Percentiles rank a stretch among this genome's conserved stretches.
phyloP scores from a whole-genome alignment of 2,113 vertebrate species.

The Ochotona princeps region DNA sequence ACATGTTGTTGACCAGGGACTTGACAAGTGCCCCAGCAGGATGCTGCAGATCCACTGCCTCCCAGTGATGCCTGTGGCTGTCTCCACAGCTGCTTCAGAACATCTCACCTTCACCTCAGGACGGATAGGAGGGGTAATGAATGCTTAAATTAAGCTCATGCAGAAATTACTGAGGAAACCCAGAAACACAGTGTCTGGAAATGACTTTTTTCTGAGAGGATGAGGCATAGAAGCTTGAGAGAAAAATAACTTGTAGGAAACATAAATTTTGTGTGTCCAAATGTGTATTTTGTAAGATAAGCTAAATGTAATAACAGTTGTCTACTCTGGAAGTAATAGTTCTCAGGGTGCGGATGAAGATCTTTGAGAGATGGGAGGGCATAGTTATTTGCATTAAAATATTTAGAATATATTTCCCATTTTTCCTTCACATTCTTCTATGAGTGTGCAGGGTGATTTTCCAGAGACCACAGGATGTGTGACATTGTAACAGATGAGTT shows the following conservation, averaged over 20 bases:
- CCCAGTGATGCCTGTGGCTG: background rate
- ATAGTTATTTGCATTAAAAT: background rate
- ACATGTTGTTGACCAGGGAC: background rate
- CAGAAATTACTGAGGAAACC: background rate
- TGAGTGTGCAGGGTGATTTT: background rate
- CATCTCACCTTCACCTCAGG: background rate
- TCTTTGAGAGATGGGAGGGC: background rate
- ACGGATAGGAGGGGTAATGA: background rate
- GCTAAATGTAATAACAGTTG: background rate
- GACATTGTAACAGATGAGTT: background rate
- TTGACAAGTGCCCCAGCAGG: background rate
- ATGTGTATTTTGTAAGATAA: background rate
- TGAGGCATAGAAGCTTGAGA: background rate
- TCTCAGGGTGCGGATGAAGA: background rate
- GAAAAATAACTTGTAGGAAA: background rate
- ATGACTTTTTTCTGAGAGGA: background rate
- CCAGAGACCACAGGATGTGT: background rate
- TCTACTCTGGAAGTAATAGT: background rate
- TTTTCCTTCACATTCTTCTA: background rate
- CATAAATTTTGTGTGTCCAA: background rate
- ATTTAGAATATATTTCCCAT: background rate
- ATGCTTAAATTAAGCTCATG: background rate
- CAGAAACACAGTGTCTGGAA: background rate
- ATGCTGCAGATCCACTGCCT: background rate
- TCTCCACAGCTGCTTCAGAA: background rate